phyloP scores from a whole-genome alignment of 1,140 invertebrate genomes.

The Ostrea denselamellosa region DNA sequence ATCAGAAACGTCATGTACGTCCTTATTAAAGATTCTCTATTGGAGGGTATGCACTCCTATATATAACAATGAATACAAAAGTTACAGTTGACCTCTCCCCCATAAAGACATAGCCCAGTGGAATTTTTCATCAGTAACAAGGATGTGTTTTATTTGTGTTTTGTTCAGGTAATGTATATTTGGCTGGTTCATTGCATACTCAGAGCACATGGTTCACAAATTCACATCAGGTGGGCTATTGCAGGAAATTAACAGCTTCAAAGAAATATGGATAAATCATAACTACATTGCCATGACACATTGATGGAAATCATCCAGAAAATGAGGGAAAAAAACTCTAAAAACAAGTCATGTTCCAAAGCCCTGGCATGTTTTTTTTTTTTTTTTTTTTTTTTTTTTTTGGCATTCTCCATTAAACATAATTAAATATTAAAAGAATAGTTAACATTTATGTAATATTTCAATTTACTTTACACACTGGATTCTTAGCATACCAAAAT shows the following conservation, averaged over 20 bases:
- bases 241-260: neutral
- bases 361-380: neutral
- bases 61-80: too few species aligned
- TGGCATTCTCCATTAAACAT: too few species aligned
- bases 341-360: neutral
- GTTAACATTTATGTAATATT: too few species aligned
- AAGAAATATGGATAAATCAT: neutral
- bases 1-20: too few species aligned
- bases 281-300: neutral
- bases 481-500: too few species aligned
- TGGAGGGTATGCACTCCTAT: too few species aligned
- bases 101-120: too few species aligned
- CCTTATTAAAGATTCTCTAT: too few species aligned
- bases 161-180: neutral
- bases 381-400: too few species aligned
- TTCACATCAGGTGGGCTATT: conserved; percentile 21
- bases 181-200: neutral
- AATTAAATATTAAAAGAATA: too few species aligned
- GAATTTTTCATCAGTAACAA: neutral
- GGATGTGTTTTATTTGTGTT: neutral
- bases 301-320: neutral
- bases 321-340: neutral
- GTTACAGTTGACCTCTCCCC: too few species aligned
- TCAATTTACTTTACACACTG: too few species aligned
- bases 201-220: neutral